Evolutionary conservation across 2,888 invertebrate genomes (phyloP), one percentile per base, ranked within the genome.

Genomic region (Callosobruchus maculatus): DNA sequence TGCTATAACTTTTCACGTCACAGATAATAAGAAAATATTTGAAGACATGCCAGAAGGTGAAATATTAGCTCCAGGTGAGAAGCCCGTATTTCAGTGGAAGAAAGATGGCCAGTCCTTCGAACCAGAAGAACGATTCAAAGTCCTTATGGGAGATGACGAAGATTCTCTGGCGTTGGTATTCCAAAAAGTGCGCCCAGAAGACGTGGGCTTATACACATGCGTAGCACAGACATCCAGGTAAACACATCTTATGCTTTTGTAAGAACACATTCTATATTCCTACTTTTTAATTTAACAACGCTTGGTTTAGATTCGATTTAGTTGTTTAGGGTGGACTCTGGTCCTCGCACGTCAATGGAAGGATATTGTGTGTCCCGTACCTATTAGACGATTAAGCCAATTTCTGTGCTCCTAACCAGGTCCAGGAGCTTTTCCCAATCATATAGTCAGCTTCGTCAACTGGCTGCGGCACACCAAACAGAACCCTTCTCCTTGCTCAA

Each of bases 151-250:
- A 78, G 96, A 97, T 81, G 95, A 96, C 81, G 97, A 97, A 83
- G 98, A 98, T 85, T 96, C 96, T 0, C 88, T 98, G 81, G 96
- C 97, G 5, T 89, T 99, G 75, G 95, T 97, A 21, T 97, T 99
- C 88, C 96, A 97, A 85, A 96, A 97, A 83, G 97, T 97, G 13
- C 94, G 94, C 83, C 96, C 96, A 0, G 96, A 97, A 85, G 98
- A 99, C 86, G 96, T 97, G 4, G 99, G 99, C 0, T 89, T 98
- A 49, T 99, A 99, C 87, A 97, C 97, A 0, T 98, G 98, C 84
- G 96, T 98, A 0, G 98, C 98, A 0, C 97, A 97, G 85, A 99
- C 98, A n/a, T 92, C 94, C 73, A 71, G 71, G 71, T 71, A 20
- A 71, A n/a, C n/a, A 26, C 7, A 26, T n/a, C 26, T 26, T 26